Conservation (phyloP, 2,113 vertebrate species). For the Shinisaurus crocodilurus region DNA sequence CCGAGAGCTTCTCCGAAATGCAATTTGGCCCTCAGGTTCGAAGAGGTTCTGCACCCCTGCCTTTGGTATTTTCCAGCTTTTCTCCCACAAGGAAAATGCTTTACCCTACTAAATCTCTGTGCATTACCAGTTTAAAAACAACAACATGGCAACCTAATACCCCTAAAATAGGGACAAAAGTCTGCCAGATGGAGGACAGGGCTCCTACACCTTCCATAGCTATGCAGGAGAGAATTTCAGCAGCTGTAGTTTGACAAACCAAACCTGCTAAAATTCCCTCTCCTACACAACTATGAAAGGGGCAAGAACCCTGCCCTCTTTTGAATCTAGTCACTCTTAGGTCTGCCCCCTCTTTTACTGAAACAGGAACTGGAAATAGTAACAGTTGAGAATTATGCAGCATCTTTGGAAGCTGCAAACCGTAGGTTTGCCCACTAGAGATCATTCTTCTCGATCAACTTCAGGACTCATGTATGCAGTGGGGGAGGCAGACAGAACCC, state of each 20-base stretch:
- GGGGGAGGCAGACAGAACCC: constrained; percentile 27
- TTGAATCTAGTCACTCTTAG: not conserved
- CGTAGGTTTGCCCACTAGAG: not conserved
- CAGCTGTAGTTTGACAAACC: not conserved
- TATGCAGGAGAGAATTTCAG: not conserved
- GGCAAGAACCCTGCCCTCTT: not conserved
- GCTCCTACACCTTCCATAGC: not conserved
- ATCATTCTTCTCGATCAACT: constrained; percentile 38
- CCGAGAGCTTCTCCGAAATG: no score
- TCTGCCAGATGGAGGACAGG: not conserved
- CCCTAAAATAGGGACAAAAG: not conserved
- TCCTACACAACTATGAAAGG: not conserved
- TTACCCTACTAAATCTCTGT: not conserved
- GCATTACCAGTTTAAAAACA: not conserved
- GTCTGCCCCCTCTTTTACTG: not conserved
- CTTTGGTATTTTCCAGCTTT: no score
- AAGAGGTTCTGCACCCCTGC: no score
- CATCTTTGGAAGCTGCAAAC: constrained; percentile 33
- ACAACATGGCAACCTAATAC: not conserved
- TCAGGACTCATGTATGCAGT: not conserved
- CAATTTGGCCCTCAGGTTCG: no score
- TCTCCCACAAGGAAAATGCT: not conserved
- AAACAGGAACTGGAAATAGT: not conserved
- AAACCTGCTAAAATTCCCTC: not conserved
- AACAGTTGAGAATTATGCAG: not conserved